Conservation (phyloP, 2,797 vertebrate species). For the Micropoecilia bifurca region DNA sequence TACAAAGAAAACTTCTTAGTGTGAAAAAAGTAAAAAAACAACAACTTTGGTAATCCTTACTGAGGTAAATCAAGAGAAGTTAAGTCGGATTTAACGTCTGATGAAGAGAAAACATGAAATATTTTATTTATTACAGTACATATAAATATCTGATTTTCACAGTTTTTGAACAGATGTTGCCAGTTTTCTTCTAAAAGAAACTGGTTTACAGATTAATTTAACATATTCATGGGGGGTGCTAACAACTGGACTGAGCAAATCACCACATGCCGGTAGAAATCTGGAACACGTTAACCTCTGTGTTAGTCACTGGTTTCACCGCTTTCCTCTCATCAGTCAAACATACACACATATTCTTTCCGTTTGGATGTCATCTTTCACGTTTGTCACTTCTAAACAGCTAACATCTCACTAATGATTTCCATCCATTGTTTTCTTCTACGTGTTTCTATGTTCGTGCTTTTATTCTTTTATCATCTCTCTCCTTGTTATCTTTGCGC, state of each 20-base stretch:
- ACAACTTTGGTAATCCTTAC: background rate
- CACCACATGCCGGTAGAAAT: constrained; percentile 36
- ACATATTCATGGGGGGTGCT: constrained; percentile 33
- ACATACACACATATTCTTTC: constrained; percentile 16
- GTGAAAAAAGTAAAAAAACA: background rate
- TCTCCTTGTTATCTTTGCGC: background rate
- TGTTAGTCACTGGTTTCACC: constrained; percentile 44
- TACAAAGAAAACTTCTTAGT: background rate
- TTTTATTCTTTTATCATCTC: background rate
- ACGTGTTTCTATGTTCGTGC: constrained; percentile 55
- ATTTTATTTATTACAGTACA: too few relatives aligned
- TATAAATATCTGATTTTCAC: too few relatives aligned
- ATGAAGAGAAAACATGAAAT: background rate
- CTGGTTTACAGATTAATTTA: background rate
- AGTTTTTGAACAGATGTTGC: background rate
- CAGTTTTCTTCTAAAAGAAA: background rate
- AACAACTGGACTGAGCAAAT: constrained; percentile 39
- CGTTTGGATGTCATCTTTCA: constrained; percentile 73
- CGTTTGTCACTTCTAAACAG: constrained; percentile 48
- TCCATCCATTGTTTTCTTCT: background rate
- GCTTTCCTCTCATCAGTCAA: constrained; percentile 5
- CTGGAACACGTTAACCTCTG: constrained; percentile 72
- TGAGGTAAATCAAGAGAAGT: background rate
- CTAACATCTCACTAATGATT: constrained; percentile 13
- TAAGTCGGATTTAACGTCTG: background rate